Percentiles rank a stretch among this genome's conserved stretches.
Evolutionary conservation across 2,888 invertebrate species (phyloP).

Genomic region (Lysandra coridon): DNA sequence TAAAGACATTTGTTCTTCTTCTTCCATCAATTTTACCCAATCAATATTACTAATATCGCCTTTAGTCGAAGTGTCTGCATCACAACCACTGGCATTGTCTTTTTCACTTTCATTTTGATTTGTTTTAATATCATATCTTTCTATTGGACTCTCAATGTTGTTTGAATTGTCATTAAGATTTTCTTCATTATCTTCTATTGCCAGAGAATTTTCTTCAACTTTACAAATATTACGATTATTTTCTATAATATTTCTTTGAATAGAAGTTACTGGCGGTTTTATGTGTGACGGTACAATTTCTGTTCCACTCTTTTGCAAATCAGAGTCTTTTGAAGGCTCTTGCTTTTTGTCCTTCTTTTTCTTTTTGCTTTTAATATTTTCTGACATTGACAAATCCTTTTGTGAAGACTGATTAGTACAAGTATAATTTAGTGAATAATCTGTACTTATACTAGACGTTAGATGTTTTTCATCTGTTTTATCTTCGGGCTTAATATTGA

Average conservation of each 20-base stretch:
- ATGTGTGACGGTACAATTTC: neutral
- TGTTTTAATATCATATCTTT: neutral
- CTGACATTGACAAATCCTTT: slow-evolving; percentile 45
- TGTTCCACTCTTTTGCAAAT: neutral
- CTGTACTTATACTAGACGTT: neutral
- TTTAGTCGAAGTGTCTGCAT: neutral
- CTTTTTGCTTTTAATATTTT: slow-evolving; percentile 54
- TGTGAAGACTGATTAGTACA: neutral
- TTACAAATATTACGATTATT: neutral
- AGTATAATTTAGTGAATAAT: neutral
- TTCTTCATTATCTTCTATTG: neutral
- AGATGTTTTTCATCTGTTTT: neutral
- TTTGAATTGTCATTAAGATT: neutral
- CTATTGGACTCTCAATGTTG: neutral
- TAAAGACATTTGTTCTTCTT: slow-evolving; percentile 59
- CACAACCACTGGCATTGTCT: neutral
- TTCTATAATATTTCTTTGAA: neutral
- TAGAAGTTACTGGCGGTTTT: neutral
- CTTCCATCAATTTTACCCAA: slow-evolving; percentile 70
- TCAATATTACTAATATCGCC: slow-evolving; percentile 54
- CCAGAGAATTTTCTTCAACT: neutral
- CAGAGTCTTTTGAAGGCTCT: slow-evolving; percentile 36
- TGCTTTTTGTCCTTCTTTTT: slow-evolving; percentile 50
- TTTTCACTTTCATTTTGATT: neutral
- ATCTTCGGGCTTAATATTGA: neutral